Base-by-base conservation (phyloP, 2,113 vertebrate genomes). In the Scalopus aquaticus region DNA sequence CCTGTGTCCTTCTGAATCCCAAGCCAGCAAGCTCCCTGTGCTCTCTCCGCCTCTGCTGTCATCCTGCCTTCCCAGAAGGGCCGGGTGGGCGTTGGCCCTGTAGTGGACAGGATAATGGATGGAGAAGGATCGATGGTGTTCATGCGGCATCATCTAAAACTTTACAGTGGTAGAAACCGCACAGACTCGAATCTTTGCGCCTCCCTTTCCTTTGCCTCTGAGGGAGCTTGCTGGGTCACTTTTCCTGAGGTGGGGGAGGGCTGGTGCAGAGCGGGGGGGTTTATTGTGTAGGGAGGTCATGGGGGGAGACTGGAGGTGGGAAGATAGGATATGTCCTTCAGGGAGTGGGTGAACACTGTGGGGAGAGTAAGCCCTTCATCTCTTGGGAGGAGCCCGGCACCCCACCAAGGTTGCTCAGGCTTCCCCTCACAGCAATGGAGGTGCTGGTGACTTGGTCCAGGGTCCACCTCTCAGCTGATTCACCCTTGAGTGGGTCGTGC, bases 271-370 rank as follows among this genome's bases (percentile, higher is more conserved):
- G 22, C 15, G 22, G 6, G 6, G 72, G n/a, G 22, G 17, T 51
- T 54, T 7, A 22, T 22, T 20, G n/a, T 56, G 20, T 20, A 56
- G 20, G 54, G 54, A 56, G 54, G 20, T 56, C 54, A 22, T 56
- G 19, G 20, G 5, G 54, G 54, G 20, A 56, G 54, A 20, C 54
- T 22, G 54, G 54, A 7, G 54, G 5, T 56, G 5, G 54, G 54
- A 5, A n/a, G 24, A 19, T 6, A 0, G 4, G 26, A 49, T 39
- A 16, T 17, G 13, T 13, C 8, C 9, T 13, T 44, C 6, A 1
- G 10, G 10, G 44, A 6, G 2, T 60, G 49, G 44, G 12, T 32
- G 15, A 17, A 12, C 32, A 1, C 30, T 26, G 4, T 32, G 16
- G 22, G 22, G 7, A 17, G 6, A 32, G 17, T 5, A 26, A 32